These are phyloP conservation scores for Xerus inauris DNA, from an alignment of 2,113 vertebrate genomes.

Conservation along the genomic window DNA sequence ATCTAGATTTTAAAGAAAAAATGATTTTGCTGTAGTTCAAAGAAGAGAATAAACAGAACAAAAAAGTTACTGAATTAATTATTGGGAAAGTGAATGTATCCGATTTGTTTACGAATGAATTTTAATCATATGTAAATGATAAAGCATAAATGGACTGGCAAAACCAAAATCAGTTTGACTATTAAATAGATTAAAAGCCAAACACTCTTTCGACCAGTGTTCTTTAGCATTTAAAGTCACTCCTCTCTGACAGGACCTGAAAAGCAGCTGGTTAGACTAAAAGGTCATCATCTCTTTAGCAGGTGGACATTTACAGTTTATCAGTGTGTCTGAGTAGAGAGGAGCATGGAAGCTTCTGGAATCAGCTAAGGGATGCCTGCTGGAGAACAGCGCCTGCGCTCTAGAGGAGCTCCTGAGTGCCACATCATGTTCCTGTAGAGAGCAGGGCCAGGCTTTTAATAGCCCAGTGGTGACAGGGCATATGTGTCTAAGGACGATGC, in stretches of 20 bases:
- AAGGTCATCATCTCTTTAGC: not conserved
- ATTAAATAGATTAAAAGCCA: not conserved
- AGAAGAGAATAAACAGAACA: not conserved
- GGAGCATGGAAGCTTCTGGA: constrained; percentile 8
- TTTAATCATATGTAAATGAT: constrained; percentile 24
- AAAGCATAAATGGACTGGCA: not conserved
- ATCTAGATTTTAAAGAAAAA: not conserved
- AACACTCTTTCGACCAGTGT: not conserved
- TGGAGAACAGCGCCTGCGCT: constrained; percentile 44
- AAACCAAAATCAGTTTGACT: not conserved
- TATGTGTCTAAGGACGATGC: constrained; percentile 83
- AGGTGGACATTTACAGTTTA: not conserved
- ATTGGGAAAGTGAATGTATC: not conserved
- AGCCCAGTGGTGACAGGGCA: constrained; percentile 79
- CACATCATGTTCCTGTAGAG: constrained; percentile 66
- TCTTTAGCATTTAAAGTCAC: not conserved
- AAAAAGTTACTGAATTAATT: not conserved
- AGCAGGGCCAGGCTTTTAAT: constrained; percentile 83
- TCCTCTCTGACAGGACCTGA: not conserved
- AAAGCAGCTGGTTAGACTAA: not conserved
- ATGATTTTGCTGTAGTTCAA: not conserved
- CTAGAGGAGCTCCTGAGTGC: constrained; percentile 68
- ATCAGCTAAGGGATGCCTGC: constrained; percentile 40
- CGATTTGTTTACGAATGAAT: constrained; percentile 13
- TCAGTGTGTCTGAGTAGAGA: not conserved